Evolutionary conservation across 2,888 invertebrate genomes (phyloP).

Genomic region (Chaetoderma sp.): DNA sequence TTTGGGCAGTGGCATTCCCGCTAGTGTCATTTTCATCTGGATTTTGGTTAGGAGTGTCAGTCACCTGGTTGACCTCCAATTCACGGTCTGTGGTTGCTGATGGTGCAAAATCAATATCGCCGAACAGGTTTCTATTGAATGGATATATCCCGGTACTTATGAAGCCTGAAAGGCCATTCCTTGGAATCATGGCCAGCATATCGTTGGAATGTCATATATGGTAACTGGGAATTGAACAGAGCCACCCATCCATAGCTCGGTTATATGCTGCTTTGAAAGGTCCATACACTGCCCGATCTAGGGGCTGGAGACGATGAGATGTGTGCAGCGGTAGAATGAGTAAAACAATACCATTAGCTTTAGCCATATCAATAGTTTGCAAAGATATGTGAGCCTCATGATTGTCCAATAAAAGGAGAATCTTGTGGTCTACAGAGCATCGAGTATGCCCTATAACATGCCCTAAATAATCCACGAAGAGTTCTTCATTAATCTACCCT

Average conservation of each 20-base stretch:
- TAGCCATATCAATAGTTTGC: conserved; percentile 18
- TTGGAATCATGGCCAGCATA: conserved; percentile 12
- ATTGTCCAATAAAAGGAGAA: conserved; percentile 25
- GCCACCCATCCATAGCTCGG: conserved; percentile 59
- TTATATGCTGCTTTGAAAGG: conserved; percentile 57
- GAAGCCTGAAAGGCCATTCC: conserved; percentile 11
- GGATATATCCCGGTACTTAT: conserved; percentile 1
- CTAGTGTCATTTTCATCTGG: no score
- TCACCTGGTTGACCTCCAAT: not conserved
- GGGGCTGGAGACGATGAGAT: conserved; percentile 31
- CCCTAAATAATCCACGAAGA: conserved; percentile 13
- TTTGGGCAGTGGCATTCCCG: no score
- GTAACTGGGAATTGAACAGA: conserved; percentile 54
- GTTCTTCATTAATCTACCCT: conserved; percentile 21
- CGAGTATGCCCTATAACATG: conserved; percentile 16
- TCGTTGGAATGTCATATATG: conserved; percentile 24
- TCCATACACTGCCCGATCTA: conserved; percentile 48
- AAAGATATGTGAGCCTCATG: conserved; percentile 22
- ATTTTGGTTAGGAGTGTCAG: no score
- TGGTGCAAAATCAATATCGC: conserved; percentile 1
- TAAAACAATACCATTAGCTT: conserved; percentile 29
- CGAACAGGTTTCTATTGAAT: conserved; percentile 5
- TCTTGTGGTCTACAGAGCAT: conserved; percentile 11
- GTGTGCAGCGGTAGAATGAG: conserved; percentile 36
- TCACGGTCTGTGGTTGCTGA: not conserved